Conservation (phyloP, 1,140 invertebrate species). For the Propsilocerus akamusi region DNA sequence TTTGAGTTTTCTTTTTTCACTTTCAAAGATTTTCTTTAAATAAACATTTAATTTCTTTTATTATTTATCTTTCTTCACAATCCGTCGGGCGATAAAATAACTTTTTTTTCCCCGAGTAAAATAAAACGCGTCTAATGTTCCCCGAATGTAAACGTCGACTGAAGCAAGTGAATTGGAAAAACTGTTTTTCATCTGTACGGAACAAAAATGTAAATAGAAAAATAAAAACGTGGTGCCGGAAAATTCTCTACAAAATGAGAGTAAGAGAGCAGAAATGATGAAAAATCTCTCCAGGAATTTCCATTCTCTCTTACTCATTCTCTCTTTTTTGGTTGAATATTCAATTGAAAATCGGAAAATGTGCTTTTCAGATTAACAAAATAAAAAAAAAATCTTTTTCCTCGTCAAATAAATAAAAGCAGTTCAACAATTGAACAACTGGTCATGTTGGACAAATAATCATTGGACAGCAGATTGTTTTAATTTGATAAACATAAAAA, state of each 20-base stretch:
- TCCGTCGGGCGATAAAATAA: too few species aligned
- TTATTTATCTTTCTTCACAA: background rate
- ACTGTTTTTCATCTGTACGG: background rate
- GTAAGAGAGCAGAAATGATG: background rate
- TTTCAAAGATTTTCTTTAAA: background rate
- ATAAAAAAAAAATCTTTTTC: background rate
- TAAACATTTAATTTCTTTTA: background rate
- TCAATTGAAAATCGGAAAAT: too few species aligned
- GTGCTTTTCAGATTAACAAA: too few species aligned
- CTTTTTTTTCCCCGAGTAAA: background rate
- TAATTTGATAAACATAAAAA: background rate
- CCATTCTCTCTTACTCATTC: too few species aligned
- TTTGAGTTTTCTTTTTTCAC: background rate
- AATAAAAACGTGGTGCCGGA: background rate
- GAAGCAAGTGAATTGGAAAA: conserved; percentile 1
- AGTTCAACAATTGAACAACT: background rate
- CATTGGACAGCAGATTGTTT: background rate
- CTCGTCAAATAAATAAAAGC: background rate
- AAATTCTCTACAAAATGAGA: background rate
- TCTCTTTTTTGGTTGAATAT: too few species aligned
- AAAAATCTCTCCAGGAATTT: background rate
- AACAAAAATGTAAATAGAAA: conserved; percentile 1
- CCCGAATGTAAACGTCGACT: background rate
- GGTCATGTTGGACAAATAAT: background rate
- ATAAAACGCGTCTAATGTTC: background rate